Conservation (phyloP, 2,797 vertebrate species). For the Pseudomugil tenellus region DNA sequence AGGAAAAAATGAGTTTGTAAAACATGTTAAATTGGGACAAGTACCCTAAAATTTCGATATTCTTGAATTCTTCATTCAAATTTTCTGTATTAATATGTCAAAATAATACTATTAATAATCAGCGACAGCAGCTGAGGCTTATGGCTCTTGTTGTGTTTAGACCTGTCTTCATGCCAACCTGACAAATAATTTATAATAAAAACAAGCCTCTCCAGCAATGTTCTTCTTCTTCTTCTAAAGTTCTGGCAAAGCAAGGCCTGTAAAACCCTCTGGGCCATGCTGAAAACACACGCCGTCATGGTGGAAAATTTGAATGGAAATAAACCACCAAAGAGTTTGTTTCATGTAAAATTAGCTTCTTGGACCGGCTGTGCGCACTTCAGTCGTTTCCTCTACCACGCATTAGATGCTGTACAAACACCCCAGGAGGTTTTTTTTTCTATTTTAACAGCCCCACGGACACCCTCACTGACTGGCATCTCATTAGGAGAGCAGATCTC, state of each 20-base stretch:
- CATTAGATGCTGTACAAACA: conserved; percentile 52
- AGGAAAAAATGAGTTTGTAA: too few relatives aligned
- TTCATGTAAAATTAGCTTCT: conserved; percentile 53
- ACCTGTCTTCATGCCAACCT: neutral
- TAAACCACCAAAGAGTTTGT: conserved; percentile 28
- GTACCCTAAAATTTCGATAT: neutral
- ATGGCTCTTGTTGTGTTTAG: neutral
- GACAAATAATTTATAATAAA: neutral
- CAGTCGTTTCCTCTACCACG: conserved; percentile 52
- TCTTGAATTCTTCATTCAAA: too few relatives aligned
- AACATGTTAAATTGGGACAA: neutral
- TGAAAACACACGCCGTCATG: conserved; percentile 20
- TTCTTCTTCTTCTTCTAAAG: conserved; percentile 3
- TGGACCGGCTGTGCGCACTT: conserved; percentile 33
- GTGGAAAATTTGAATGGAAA: conserved; percentile 35
- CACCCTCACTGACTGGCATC: conserved; percentile 72
- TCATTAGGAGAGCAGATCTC: conserved; percentile 76
- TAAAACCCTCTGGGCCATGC: neutral
- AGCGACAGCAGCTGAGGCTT: neutral
- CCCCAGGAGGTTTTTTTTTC: conserved; percentile 39
- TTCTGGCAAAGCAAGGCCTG: conserved; percentile 7
- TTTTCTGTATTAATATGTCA: neutral
- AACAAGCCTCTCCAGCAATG: neutral
- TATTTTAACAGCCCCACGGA: conserved; percentile 53
- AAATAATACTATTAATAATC: neutral